A percentile compares a stretch with the other conserved stretches of the same genome.
Conservation (phyloP, 2,888 invertebrate genomes). For the Bibio marci region DNA sequence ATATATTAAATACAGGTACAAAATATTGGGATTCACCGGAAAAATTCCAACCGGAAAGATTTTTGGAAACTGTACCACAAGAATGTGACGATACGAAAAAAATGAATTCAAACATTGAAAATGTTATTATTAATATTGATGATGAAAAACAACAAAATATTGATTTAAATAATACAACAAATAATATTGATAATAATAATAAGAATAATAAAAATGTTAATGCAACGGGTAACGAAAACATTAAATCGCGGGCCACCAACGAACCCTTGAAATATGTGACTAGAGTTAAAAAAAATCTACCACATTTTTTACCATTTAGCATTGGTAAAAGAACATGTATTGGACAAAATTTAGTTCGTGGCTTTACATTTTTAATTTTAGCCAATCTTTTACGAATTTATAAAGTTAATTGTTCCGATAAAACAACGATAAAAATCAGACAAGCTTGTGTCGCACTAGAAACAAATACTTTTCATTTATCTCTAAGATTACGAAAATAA, state of each 20-base stretch:
- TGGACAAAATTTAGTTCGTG: conserved; percentile 62
- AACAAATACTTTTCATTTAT: conserved; percentile 48
- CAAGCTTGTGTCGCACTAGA: conserved; percentile 61
- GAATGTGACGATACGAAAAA: background rate
- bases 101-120: background rate
- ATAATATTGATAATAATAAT: background rate
- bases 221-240: no score
- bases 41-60: conserved; percentile 58
- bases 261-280: conserved; percentile 20
- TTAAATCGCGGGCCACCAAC: no score
- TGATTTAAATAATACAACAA: background rate
- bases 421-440: conserved; percentile 35
- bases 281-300: conserved; percentile 36
- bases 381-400: conserved; percentile 55
- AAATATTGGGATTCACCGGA: conserved; percentile 57
- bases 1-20: conserved; percentile 55
- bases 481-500: conserved; percentile 35
- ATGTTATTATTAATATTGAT: background rate
- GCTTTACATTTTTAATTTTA: conserved; percentile 56
- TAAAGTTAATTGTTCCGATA: conserved; percentile 39
- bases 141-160: background rate
- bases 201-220: conserved; percentile 1
- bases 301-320: conserved; percentile 71
- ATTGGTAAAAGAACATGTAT: conserved; percentile 77
- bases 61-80: conserved; percentile 33